These are phyloP conservation scores for Columba guinea DNA, from an alignment of 2,797 vertebrate genomes.

Conservation along the genomic window DNA sequence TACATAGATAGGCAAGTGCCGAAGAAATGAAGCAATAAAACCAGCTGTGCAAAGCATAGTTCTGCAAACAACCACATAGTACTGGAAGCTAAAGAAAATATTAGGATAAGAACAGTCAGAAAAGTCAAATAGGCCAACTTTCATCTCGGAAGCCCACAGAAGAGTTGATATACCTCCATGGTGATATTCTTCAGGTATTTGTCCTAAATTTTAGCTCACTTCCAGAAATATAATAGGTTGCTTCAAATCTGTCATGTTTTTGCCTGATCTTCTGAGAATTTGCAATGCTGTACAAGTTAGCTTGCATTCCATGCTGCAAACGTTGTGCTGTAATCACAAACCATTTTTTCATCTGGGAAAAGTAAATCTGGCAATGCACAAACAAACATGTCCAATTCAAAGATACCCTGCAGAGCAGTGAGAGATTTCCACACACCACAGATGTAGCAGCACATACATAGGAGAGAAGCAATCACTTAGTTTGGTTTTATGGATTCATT, in stretches of 20 bases:
- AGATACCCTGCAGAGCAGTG: background rate
- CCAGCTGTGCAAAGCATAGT: background rate
- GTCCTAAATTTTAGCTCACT: background rate
- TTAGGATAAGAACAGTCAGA: background rate
- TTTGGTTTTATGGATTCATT: background rate
- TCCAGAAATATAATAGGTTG: background rate
- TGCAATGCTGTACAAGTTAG: background rate
- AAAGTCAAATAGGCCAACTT: background rate
- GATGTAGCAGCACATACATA: background rate
- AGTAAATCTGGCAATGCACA: background rate
- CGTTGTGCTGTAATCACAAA: background rate
- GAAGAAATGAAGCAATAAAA: background rate
- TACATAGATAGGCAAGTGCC: background rate
- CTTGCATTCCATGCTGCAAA: background rate
- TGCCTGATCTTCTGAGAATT: background rate
- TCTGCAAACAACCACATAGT: background rate
- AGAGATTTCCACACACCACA: background rate
- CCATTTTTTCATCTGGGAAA: background rate
- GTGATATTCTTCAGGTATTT: background rate
- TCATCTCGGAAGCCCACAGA: background rate
- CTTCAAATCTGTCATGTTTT: background rate
- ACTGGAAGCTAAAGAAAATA: background rate
- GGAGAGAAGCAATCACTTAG: background rate
- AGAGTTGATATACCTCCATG: background rate
- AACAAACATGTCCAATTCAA: background rate